Evolutionary conservation across 2,113 vertebrate genomes (phyloP).

Genomic region (Spea multiplicata): DNA sequence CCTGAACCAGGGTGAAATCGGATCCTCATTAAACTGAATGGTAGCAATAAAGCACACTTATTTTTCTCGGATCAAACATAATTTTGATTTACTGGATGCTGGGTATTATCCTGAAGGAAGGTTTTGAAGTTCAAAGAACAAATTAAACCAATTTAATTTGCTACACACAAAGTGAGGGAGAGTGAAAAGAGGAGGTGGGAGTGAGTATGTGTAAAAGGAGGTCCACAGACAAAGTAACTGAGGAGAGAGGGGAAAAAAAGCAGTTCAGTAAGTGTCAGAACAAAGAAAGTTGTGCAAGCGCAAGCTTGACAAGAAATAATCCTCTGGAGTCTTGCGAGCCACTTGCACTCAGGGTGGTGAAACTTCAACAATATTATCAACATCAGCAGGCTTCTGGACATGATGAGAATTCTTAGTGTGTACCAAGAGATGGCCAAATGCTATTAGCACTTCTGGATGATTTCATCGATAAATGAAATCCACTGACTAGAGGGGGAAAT

Average conservation of each 20-base stretch:
- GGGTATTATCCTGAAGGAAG: constrained; percentile 47
- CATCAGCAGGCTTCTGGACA: background rate
- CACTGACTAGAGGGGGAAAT: background rate
- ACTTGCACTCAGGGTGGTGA: background rate
- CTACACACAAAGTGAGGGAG: constrained; percentile 39
- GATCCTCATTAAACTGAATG: constrained; percentile 48
- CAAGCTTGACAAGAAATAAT: background rate
- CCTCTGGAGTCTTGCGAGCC: background rate
- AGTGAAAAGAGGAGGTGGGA: constrained; percentile 11
- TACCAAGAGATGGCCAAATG: no score
- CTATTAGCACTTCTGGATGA: no score
- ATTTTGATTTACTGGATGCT: constrained; percentile 54
- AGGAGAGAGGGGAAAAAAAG: background rate
- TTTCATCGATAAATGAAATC: background rate
- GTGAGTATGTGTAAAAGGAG: background rate
- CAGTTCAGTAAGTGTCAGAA: background rate
- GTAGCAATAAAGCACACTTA: constrained; percentile 50
- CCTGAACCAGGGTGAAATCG: constrained; percentile 48
- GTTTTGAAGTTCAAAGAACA: constrained; percentile 49
- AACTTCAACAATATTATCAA: background rate
- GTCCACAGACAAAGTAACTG: background rate
- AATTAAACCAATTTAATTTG: constrained; percentile 48
- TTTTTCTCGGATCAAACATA: constrained; percentile 51
- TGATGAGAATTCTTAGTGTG: no score
- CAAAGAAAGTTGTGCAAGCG: background rate